phyloP scores from a whole-genome alignment of 2,113 vertebrate species.

The Heterotis niloticus region DNA sequence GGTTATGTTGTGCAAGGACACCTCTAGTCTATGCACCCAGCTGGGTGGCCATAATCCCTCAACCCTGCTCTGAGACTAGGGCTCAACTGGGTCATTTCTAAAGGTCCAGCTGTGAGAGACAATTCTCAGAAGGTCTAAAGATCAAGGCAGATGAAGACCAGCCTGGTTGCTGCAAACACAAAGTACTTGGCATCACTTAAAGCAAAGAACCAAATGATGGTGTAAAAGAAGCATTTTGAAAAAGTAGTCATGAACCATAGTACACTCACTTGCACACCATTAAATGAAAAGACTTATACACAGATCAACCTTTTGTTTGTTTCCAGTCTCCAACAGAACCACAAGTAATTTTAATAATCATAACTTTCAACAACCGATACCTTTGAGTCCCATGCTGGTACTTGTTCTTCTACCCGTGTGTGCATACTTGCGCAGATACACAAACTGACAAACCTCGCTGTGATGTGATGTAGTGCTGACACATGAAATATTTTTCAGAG shows the following conservation, averaged over 20 bases:
- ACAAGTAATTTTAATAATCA: neutral
- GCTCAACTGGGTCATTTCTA: conserved; percentile 13
- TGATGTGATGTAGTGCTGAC: conserved; percentile 8
- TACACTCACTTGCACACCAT: neutral
- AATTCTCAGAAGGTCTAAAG: neutral
- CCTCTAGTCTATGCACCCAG: neutral
- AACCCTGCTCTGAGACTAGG: neutral
- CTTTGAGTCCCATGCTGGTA: neutral
- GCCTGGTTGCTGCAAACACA: neutral
- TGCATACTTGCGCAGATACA: neutral
- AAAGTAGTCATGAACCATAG: neutral
- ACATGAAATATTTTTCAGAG: neutral
- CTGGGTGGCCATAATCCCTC: neutral
- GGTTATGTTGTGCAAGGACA: neutral
- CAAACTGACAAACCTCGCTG: neutral
- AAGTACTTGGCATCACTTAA: neutral
- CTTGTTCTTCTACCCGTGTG: neutral
- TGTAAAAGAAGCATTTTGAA: neutral
- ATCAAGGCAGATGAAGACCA: neutral
- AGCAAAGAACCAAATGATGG: neutral
- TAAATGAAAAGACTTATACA: neutral
- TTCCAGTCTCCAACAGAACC: neutral
- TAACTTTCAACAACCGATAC: neutral
- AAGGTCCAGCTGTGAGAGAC: neutral
- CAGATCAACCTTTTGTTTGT: neutral